Percentiles rank a stretch among this genome's conserved stretches.
These are phyloP conservation scores for Onychomys leucogaster DNA, from an alignment of 2,797 vertebrate genomes.

Conservation along the genomic window DNA sequence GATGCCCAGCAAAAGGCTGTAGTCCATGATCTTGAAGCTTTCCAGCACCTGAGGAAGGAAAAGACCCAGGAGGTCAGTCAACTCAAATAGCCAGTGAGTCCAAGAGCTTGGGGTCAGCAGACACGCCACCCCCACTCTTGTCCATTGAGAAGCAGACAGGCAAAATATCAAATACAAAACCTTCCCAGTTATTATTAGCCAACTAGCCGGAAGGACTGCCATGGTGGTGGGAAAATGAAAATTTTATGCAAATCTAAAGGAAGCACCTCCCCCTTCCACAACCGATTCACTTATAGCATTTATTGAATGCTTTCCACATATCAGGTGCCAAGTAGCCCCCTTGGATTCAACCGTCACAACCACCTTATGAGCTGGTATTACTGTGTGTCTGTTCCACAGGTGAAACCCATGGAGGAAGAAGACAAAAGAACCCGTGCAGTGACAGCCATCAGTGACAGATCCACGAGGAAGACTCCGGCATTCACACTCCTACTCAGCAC, in stretches of 20 bases:
- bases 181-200: background rate
- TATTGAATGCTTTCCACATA: background rate
- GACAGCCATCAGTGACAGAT: background rate
- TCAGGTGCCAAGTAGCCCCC: background rate
- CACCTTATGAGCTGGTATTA: background rate
- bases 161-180: slow-evolving; percentile 9
- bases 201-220: background rate
- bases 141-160: background rate
- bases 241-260: slow-evolving; percentile 1
- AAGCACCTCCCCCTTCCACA: background rate
- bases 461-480: background rate
- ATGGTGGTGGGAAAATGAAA: background rate
- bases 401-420: background rate
- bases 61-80: slow-evolving; percentile 28
- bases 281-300: background rate
- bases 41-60: slow-evolving; percentile 92
- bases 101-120: background rate
- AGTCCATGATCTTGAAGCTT: slow-evolving; percentile 99
- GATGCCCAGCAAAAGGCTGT: slow-evolving; percentile 96
- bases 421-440: background rate
- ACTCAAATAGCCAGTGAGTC: background rate
- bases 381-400: background rate
- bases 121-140: accelerated
- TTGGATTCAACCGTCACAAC: background rate
- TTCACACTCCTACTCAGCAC: background rate